Evolutionary conservation across 2,797 vertebrate species (phyloP), one percentile per base, ranked within the genome.

Genomic region (Sebastes kiyomatsui): DNA sequence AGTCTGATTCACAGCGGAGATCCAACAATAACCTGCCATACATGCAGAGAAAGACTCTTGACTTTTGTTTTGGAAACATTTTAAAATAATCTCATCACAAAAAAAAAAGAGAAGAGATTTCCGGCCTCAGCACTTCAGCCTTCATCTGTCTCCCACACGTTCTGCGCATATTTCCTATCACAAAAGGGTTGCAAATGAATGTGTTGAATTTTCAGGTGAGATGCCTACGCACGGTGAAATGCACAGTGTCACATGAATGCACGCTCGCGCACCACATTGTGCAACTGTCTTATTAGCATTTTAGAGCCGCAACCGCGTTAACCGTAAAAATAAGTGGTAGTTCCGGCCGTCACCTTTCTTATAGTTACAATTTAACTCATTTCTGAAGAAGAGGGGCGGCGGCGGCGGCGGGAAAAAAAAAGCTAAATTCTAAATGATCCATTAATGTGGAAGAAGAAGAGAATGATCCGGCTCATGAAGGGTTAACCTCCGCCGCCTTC

Each of bases 401-500:
- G 27, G 33, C 35, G 35, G 32, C 2, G 27, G 33, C 33, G 23
- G 42, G 12, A 0, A 4, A 4, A 4, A 4, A 22, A 38, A n/a
- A 25, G 35, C 7, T 4, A 2, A 67, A 52, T 68, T 27, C 7
- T 30, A 60, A 81, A 38, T 54, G 10, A 56, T 60, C 11, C 61
- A 64, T 9, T 20, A 14, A 4, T 9, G 18, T 28, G 22, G 32
- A 74, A 61, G 7, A 59, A 16, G 20, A 59, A 16, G 20, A 13
- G 27, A 46, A 72, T 27, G 14, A 18, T 22, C 7, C 16, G 6
- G 12, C 2, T 62, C 18, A 8, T 32, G n/a, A 66, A n/a, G 46
- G 52, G 66, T 79, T 80, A 67, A 85, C 55, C 23, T 67, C 33
- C 7, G 42, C 72, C 52, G 71, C 80, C 76, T 65, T 80, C 85